Conservation (phyloP, 2,113 vertebrate genomes). For the Corydoras maculifer region DNA sequence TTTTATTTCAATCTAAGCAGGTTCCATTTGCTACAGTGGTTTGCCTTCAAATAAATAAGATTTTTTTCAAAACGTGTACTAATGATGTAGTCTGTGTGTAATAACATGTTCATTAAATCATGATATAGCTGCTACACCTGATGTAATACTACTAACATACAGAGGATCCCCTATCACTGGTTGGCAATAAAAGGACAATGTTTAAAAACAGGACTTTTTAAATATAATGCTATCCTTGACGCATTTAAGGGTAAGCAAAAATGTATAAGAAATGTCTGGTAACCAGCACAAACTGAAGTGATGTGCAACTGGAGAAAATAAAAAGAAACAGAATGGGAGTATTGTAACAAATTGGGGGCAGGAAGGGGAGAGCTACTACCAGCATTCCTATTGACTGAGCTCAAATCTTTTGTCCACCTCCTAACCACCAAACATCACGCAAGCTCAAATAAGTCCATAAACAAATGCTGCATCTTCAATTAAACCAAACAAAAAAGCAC, state of each 20-base stretch:
- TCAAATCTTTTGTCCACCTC: slow-evolving; percentile 60
- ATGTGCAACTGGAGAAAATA: slow-evolving; percentile 35
- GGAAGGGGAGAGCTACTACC: slow-evolving; percentile 58
- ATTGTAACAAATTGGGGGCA: slow-evolving; percentile 35
- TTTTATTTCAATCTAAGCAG: no score
- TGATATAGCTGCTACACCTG: no score
- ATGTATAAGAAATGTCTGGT: slow-evolving; percentile 65
- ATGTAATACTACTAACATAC: no score
- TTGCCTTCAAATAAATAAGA: no score
- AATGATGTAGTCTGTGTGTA: no score
- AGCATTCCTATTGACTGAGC: slow-evolving; percentile 68
- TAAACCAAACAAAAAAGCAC: slow-evolving; percentile 51
- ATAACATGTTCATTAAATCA: no score
- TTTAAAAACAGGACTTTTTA: no score
- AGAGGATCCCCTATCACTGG: no score
- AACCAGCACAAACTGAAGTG: slow-evolving; percentile 54
- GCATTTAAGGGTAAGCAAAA: slow-evolving; percentile 49
- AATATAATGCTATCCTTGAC: no score
- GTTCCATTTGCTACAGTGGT: no score
- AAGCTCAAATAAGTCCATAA: slow-evolving; percentile 63
- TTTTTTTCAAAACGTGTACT: no score
- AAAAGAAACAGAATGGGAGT: slow-evolving; percentile 39
- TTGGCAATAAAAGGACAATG: no score
- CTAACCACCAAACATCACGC: slow-evolving; percentile 70
- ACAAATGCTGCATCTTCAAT: slow-evolving; percentile 60